Evolutionary conservation across 2,113 vertebrate species (phyloP).

Genomic region (Xiphorhynchus elegans): DNA sequence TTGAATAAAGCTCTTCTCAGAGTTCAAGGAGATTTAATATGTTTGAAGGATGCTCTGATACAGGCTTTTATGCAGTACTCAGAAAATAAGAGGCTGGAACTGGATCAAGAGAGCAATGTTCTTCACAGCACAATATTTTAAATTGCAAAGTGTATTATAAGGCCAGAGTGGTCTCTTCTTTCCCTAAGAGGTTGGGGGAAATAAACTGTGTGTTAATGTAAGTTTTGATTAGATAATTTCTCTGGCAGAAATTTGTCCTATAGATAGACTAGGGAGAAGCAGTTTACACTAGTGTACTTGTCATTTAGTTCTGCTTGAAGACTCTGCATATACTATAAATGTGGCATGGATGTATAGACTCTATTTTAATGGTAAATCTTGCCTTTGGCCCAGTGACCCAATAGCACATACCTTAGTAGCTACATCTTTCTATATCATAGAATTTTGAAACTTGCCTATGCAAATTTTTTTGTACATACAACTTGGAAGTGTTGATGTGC

Average conservation of each 20-base stretch:
- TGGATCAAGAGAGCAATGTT: neutral
- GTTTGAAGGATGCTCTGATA: neutral
- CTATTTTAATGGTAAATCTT: neutral
- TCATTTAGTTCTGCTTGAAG: neutral
- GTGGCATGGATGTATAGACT: neutral
- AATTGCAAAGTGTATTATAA: neutral
- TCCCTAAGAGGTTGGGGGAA: fast-evolving
- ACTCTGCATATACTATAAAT: neutral
- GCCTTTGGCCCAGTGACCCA: neutral
- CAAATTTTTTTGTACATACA: neutral
- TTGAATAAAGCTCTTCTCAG: neutral
- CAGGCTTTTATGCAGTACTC: neutral
- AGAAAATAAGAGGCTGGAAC: neutral
- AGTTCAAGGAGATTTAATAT: neutral
- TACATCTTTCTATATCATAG: neutral
- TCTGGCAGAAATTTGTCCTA: neutral
- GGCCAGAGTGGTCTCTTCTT: neutral
- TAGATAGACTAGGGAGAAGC: neutral
- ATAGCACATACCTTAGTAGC: neutral
- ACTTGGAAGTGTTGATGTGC: neutral
- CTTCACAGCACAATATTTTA: neutral
- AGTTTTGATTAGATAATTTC: neutral
- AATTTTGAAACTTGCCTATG: neutral
- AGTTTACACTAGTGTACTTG: neutral
- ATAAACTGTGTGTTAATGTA: neutral